These are phyloP conservation scores for Synchiropus splendidus DNA, from an alignment of 2,113 vertebrate genomes.

Conservation along the genomic window DNA sequence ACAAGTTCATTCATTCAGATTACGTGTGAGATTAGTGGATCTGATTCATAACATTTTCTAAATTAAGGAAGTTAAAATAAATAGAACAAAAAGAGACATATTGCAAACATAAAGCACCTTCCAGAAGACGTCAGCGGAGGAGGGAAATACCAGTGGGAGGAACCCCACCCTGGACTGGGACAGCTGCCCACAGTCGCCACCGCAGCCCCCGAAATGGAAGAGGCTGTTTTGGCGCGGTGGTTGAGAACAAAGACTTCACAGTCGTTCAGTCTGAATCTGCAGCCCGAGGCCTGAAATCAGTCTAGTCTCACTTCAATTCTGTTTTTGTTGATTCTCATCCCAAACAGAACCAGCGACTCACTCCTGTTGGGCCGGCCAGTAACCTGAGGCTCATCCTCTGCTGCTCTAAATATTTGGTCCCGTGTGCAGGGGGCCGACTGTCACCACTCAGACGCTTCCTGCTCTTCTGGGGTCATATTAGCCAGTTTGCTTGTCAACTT, in stretches of 20 bases:
- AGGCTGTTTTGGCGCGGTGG: slow-evolving; percentile 24
- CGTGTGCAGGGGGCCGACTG: no score
- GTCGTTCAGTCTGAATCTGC: slow-evolving; percentile 19
- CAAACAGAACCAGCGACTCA: neutral
- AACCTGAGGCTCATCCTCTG: no score
- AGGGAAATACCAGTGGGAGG: slow-evolving; percentile 26
- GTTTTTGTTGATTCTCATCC: slow-evolving; percentile 7
- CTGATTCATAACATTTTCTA: no score
- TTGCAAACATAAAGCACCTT: slow-evolving; percentile 20
- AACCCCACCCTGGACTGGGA: slow-evolving; percentile 37
- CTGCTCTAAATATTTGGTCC: no score
- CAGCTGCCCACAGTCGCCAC: slow-evolving; percentile 41
- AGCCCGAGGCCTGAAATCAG: slow-evolving; percentile 11
- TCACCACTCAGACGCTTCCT: no score
- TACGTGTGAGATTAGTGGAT: no score
- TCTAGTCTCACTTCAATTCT: slow-evolving; percentile 11
- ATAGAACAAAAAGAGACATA: no score
- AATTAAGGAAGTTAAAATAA: no score
- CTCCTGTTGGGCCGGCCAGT: no score
- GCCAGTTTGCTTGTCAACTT: no score
- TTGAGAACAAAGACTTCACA: slow-evolving; percentile 35
- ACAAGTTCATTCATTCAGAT: no score
- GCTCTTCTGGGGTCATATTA: no score
- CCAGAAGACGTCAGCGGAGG: slow-evolving; percentile 15
- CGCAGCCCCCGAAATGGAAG: slow-evolving; percentile 26